These are phyloP conservation scores for Campylomormyrus numenius DNA, from an alignment of 2,113 vertebrate genomes.

Conservation along the genomic window DNA sequence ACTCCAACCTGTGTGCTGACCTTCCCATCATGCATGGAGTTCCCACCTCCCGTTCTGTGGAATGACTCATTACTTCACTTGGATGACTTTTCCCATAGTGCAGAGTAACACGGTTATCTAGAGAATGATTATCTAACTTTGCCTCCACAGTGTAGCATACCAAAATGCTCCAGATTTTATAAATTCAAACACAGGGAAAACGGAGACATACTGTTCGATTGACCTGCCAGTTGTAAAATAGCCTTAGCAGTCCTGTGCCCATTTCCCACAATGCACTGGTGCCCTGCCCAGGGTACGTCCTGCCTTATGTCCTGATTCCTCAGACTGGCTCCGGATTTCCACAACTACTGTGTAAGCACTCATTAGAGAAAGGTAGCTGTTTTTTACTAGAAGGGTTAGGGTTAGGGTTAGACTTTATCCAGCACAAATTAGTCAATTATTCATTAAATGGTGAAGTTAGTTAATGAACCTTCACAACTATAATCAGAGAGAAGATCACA, in stretches of 20 bases:
- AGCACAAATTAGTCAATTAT: neutral
- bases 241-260: neutral
- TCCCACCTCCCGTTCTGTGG: neutral
- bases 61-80: neutral
- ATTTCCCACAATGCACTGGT: neutral
- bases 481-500: neutral
- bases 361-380: neutral
- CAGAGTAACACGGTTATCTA: neutral
- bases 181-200: neutral
- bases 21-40: neutral
- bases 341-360: neutral
- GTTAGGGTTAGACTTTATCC: neutral
- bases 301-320: neutral
- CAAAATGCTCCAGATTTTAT: neutral
- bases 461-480: neutral
- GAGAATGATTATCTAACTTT: neutral
- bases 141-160: neutral
- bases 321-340: neutral
- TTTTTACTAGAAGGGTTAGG: neutral
- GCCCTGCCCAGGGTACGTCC: neutral
- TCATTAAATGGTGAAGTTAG: neutral
- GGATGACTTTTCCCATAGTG: neutral
- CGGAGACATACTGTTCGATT: neutral
- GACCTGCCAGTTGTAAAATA: neutral
- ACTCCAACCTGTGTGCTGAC: neutral